Conservation (phyloP, 2,888 invertebrate genomes). For the Apamea anceps region DNA sequence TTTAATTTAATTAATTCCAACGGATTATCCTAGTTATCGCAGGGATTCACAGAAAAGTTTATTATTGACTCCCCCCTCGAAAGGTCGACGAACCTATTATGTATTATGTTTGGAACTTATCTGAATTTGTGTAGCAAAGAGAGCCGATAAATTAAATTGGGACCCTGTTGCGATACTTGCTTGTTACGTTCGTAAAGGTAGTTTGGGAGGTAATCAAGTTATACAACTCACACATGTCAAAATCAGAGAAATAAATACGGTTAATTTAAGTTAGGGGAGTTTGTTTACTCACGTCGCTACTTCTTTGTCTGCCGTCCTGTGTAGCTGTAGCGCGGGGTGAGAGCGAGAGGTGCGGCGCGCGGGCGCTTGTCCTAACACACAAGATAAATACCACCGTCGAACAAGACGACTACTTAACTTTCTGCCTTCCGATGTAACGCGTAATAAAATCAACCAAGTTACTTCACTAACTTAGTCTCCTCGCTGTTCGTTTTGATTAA, state of each 20-base stretch:
- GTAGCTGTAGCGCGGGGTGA: constrained; percentile 67
- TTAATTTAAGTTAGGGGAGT: constrained; percentile 82
- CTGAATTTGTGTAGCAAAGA: constrained; percentile 69
- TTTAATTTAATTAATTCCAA: constrained; percentile 88
- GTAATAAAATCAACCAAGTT: constrained; percentile 84
- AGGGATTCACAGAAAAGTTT: constrained; percentile 82
- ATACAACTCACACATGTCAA: constrained; percentile 80
- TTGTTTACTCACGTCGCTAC: constrained; percentile 84
- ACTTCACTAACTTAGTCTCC: constrained; percentile 73
- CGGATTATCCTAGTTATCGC: constrained; percentile 84
- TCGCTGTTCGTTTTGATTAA: constrained; percentile 58
- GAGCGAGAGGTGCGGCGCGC: constrained; percentile 61
- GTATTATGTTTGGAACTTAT: constrained; percentile 69
- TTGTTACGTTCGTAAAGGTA: constrained; percentile 70
- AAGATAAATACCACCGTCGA: constrained; percentile 86
- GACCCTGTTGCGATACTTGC: constrained; percentile 68
- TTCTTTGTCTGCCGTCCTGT: constrained; percentile 83
- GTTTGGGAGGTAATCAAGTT: constrained; percentile 75
- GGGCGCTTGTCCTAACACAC: constrained; percentile 82
- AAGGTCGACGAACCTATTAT: constrained; percentile 75
- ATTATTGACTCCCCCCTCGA: constrained; percentile 73
- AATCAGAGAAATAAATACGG: constrained; percentile 82
- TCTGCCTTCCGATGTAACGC: constrained; percentile 79
- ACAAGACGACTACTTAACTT: constrained; percentile 86
- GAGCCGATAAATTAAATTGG: constrained; percentile 73